phyloP scores from a whole-genome alignment of 2,797 vertebrate species.

The Spinus olivaceus region DNA sequence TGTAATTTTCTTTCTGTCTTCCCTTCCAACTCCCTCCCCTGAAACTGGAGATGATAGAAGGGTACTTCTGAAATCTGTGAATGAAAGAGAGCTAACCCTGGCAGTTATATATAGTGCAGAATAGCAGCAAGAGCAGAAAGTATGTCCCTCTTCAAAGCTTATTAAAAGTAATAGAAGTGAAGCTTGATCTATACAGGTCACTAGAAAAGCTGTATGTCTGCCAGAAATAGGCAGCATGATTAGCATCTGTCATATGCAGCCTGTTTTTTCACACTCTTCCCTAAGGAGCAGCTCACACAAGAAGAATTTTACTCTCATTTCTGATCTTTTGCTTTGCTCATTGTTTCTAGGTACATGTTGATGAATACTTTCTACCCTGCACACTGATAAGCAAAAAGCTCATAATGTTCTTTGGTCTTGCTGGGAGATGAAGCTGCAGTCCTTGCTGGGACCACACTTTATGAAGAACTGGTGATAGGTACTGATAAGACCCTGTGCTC shows the following conservation, averaged over 20 bases:
- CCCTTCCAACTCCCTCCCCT: background rate
- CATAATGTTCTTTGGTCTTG: background rate
- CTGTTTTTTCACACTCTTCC: background rate
- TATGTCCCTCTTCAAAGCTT: background rate
- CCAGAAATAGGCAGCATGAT: background rate
- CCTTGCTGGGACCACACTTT: background rate
- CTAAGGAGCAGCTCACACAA: background rate
- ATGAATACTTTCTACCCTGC: background rate
- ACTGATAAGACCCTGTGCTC: background rate
- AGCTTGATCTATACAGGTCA: background rate
- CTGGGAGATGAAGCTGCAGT: background rate
- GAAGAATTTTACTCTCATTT: background rate
- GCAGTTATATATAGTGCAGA: background rate
- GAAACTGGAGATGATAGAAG: background rate
- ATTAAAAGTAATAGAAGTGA: background rate
- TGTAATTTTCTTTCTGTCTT: background rate
- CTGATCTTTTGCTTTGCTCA: background rate
- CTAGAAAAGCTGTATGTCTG: background rate
- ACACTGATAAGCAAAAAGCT: background rate
- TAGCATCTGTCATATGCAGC: background rate
- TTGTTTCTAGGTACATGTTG: background rate
- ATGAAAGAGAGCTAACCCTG: background rate
- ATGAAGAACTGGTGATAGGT: fast-evolving
- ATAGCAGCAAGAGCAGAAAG: background rate
- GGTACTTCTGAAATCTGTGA: background rate